Percentiles rank a stretch among this genome's conserved stretches.
Conservation (phyloP, 2,888 invertebrate species). For the Troilus luridus region DNA sequence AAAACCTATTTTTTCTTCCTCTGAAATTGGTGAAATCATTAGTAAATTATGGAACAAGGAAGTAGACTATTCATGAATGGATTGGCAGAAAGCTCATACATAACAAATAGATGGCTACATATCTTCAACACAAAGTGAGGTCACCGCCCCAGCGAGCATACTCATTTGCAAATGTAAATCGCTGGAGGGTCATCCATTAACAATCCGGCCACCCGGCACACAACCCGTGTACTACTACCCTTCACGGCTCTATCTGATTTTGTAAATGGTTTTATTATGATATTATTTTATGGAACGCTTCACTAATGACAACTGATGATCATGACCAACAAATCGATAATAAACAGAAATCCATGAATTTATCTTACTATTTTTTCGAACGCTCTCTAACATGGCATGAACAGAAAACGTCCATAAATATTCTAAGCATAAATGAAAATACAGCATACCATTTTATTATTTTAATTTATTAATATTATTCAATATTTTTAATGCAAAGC, state of each 20-base stretch:
- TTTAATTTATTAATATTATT: too few species aligned
- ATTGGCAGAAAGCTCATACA: not conserved
- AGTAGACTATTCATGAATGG: not conserved
- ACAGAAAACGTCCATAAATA: too few species aligned
- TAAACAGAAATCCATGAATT: too few species aligned
- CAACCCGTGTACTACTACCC: not conserved
- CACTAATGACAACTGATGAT: not conserved
- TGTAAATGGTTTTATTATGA: not conserved
- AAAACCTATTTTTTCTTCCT: too few species aligned
- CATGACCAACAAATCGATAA: not conserved
- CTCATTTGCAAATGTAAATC: constrained; percentile 34
- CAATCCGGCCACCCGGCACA: not conserved
- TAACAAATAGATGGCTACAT: not conserved
- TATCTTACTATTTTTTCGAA: too few species aligned
- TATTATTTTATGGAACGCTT: not conserved
- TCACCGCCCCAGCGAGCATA: constrained; percentile 10
- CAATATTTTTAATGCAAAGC: too few species aligned
- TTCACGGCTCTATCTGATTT: not conserved
- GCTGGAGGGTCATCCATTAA: not conserved
- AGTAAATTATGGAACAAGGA: not conserved
- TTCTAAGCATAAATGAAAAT: too few species aligned
- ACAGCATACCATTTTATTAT: too few species aligned
- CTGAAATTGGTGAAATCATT: not conserved
- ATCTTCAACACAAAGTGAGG: constrained; percentile 33
- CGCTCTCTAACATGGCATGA: too few species aligned